These are phyloP conservation scores for Himalopsyche phryganea DNA, from an alignment of 1,140 invertebrate species.

Conservation along the genomic window DNA sequence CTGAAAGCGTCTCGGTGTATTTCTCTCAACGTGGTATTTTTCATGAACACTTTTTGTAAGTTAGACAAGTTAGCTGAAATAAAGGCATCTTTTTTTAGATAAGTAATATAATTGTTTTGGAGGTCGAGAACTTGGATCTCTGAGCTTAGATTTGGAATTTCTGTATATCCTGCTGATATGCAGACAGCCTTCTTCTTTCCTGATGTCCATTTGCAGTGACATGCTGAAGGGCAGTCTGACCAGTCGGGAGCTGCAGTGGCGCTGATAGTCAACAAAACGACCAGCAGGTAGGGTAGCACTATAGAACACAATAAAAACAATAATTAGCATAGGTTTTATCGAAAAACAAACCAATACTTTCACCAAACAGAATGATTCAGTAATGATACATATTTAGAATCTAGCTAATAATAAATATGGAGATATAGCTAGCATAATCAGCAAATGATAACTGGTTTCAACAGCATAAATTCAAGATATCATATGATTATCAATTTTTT, in stretches of 20 bases:
- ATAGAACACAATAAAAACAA: too few species aligned
- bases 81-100: constrained; percentile 52
- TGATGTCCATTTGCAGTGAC: constrained; percentile 62
- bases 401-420: too few species aligned
- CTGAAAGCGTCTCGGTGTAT: constrained; percentile 72
- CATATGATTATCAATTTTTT: too few species aligned
- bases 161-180: constrained; percentile 54
- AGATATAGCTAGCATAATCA: too few species aligned
- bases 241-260: constrained; percentile 46
- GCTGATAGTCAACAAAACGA: not conserved
- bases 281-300: too few species aligned
- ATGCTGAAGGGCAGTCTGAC: constrained; percentile 58
- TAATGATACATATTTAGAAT: too few species aligned
- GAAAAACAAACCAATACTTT: too few species aligned
- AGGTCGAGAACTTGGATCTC: constrained; percentile 64
- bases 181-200: constrained; percentile 65
- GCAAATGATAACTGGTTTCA: too few species aligned
- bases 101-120: constrained; percentile 56
- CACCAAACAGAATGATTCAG: too few species aligned
- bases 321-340: too few species aligned
- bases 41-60: constrained; percentile 70
- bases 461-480: too few species aligned
- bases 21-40: constrained; percentile 61
- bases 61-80: constrained; percentile 67
- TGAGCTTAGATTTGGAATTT: constrained; percentile 55